Evolutionary conservation across 2,113 vertebrate species (phyloP).

Genomic region (Aegithalos caudatus): DNA sequence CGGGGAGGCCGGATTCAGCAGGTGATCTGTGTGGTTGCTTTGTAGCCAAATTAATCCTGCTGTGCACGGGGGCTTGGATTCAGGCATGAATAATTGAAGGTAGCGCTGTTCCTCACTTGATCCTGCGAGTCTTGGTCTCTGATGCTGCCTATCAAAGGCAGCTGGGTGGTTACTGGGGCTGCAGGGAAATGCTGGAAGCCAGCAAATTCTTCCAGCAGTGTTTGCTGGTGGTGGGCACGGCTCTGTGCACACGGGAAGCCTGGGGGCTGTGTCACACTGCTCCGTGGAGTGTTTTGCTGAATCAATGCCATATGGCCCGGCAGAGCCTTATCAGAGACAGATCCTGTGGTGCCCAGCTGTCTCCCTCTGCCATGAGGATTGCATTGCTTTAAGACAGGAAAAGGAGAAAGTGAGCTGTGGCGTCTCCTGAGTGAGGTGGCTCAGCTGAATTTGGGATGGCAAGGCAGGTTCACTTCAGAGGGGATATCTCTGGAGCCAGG

Average conservation of each 20-base stretch:
- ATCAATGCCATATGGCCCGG: not conserved
- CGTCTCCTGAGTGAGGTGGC: rapidly evolving
- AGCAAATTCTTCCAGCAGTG: not conserved
- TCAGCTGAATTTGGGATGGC: rapidly evolving
- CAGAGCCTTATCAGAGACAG: not conserved
- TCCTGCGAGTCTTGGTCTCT: not conserved
- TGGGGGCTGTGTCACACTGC: not conserved
- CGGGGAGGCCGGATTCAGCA: not conserved
- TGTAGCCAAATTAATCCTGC: slow-evolving; percentile 18
- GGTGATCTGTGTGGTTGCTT: not conserved
- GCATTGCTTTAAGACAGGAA: not conserved
- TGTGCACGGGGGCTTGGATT: not conserved
- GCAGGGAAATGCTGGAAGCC: not conserved
- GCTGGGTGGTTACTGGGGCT: not conserved
- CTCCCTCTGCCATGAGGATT: not conserved
- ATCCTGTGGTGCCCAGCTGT: not conserved
- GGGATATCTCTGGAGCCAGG: not conserved
- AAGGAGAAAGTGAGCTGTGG: not conserved
- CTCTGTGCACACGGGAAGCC: not conserved
- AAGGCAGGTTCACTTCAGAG: not conserved
- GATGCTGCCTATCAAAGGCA: not conserved
- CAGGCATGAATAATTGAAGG: slow-evolving; percentile 7
- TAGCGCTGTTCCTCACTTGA: not conserved
- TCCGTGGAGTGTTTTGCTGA: not conserved
- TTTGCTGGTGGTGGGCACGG: not conserved